Percentiles rank a stretch among this genome's conserved stretches.
Conservation (phyloP, 2,888 invertebrate species). For the Macrophya annulata region DNA sequence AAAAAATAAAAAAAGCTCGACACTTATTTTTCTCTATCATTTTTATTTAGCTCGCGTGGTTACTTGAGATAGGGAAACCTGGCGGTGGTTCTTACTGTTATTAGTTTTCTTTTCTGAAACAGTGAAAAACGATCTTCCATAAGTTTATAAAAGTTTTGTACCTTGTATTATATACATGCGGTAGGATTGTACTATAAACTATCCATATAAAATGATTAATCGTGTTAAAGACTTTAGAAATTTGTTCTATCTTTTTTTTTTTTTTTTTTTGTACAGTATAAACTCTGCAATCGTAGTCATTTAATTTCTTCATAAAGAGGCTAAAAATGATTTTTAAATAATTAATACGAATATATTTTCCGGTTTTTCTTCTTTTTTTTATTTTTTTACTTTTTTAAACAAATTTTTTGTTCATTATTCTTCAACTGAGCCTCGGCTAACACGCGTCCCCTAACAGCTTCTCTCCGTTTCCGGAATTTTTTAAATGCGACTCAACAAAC, state of each 20-base stretch:
- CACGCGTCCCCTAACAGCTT: neutral
- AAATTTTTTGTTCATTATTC: neutral
- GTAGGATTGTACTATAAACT: neutral
- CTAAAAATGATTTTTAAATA: neutral
- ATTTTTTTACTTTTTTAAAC: no score
- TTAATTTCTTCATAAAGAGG: slow-evolving; percentile 1
- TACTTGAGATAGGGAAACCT: slow-evolving; percentile 8
- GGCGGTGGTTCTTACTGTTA: neutral
- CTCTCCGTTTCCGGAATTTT: neutral
- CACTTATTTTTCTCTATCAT: neutral
- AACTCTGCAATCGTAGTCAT: neutral
- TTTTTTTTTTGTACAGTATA: neutral
- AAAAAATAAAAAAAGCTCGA: slow-evolving; percentile 5
- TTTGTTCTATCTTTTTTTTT: no score
- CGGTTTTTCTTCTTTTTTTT: neutral
- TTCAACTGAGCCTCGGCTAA: neutral
- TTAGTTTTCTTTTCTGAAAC: slow-evolving; percentile 11
- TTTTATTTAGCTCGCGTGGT: slow-evolving; percentile 17
- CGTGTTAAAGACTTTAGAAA: neutral
- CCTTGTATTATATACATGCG: neutral
- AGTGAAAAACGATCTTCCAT: slow-evolving; percentile 6
- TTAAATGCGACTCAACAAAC: slow-evolving; percentile 16
- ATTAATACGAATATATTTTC: neutral
- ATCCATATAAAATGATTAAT: slow-evolving; percentile 6
- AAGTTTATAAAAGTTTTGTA: neutral